Conservation (phyloP, 2,797 vertebrate genomes). For the Phalloptychus januarius region DNA sequence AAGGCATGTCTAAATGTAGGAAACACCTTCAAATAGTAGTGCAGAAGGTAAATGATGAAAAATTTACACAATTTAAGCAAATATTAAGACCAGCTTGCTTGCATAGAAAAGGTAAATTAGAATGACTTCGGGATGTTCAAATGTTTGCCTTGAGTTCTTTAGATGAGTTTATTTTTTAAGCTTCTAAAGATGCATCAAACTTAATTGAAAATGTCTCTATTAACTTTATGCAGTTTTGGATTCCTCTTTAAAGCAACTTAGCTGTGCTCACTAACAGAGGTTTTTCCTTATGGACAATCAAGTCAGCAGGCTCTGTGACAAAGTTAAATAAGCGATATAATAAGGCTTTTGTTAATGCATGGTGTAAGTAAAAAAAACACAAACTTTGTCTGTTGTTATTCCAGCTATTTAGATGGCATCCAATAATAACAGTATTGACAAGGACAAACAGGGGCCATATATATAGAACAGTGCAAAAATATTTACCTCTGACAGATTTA, state of each 20-base stretch:
- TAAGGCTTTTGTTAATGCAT: conserved; percentile 17
- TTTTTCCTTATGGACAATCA: not conserved
- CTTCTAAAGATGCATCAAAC: not conserved
- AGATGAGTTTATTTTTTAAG: not conserved
- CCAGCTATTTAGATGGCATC: not conserved
- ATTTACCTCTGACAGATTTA: not conserved
- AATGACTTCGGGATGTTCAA: not conserved
- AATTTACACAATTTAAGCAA: not conserved
- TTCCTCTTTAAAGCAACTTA: not conserved
- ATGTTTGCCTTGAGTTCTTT: not conserved
- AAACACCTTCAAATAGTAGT: not conserved
- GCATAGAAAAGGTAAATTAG: not conserved
- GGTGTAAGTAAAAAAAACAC: not conserved
- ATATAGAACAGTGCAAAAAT: not conserved
- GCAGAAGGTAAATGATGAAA: not conserved
- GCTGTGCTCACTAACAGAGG: not conserved
- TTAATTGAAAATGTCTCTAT: not conserved
- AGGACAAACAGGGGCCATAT: not conserved
- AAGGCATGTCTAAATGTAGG: not conserved
- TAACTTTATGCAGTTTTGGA: not conserved
- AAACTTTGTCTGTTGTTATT: conserved; percentile 7
- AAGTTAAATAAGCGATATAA: conserved; percentile 1
- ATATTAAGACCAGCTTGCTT: not conserved
- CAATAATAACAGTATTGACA: conserved; percentile 15
- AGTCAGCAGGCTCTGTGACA: not conserved